These are phyloP conservation scores for Stegostoma tigrinum DNA, from an alignment of 2,113 vertebrate genomes.

Conservation along the genomic window DNA sequence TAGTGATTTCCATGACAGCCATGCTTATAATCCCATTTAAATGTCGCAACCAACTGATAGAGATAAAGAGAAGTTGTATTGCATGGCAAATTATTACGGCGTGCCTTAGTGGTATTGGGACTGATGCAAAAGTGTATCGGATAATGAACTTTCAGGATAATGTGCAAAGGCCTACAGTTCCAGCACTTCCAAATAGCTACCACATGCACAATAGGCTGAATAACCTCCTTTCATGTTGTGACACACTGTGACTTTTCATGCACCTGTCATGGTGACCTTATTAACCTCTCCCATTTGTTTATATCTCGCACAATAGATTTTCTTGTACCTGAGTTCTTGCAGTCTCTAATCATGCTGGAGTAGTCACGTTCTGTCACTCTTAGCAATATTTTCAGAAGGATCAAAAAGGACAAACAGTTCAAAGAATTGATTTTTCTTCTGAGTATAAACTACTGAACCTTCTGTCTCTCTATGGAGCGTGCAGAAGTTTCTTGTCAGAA, in stretches of 20 bases:
- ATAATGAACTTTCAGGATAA: background rate
- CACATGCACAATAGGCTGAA: background rate
- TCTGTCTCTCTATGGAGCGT: background rate
- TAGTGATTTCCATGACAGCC: background rate
- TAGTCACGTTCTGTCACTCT: background rate
- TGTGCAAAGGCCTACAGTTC: background rate
- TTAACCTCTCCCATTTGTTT: background rate
- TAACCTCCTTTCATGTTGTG: background rate
- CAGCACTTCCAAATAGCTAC: background rate
- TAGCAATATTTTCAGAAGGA: background rate
- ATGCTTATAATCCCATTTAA: background rate
- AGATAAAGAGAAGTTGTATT: background rate
- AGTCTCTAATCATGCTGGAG: background rate
- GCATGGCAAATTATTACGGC: background rate
- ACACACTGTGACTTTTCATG: background rate
- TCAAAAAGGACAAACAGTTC: background rate
- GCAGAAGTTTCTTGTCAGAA: slow-evolving; percentile 9
- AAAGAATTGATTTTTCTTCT: slow-evolving; percentile 24
- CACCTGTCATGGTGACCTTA: background rate
- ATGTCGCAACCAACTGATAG: background rate
- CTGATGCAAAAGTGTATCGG: background rate
- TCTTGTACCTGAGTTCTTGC: background rate
- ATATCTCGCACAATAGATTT: background rate
- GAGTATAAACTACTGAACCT: slow-evolving; percentile 24
- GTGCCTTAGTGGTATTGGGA: background rate